These are phyloP conservation scores for Chlorodrepanis virens DNA, from an alignment of 2,113 vertebrate species.

Conservation along the genomic window DNA sequence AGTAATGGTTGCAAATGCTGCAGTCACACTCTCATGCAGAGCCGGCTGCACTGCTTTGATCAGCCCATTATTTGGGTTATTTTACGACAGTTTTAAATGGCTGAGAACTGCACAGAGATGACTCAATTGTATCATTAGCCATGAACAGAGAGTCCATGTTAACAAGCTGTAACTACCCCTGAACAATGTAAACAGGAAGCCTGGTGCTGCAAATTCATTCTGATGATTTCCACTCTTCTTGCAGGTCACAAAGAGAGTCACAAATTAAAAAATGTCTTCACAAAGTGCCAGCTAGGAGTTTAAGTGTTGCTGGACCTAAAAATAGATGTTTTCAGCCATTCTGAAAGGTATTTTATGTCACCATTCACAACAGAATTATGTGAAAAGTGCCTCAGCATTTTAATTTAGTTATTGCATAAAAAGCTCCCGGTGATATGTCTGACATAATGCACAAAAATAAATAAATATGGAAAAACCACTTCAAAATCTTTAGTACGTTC, in stretches of 20 bases:
- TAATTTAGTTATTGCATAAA: background rate
- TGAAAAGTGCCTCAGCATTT: background rate
- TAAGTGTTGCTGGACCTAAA: background rate
- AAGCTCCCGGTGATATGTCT: background rate
- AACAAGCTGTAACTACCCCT: background rate
- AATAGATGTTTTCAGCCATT: background rate
- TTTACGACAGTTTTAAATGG: background rate
- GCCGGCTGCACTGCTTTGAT: background rate
- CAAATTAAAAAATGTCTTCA: background rate
- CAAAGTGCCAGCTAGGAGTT: background rate
- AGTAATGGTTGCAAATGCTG: background rate
- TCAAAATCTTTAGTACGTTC: background rate
- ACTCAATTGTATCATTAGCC: background rate
- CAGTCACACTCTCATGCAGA: background rate
- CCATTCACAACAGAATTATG: background rate
- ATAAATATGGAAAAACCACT: background rate
- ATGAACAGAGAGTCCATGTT: background rate
- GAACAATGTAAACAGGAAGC: constrained; percentile 11
- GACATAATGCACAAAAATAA: background rate
- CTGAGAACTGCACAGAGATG: background rate
- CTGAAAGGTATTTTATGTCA: background rate
- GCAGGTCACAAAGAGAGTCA: background rate
- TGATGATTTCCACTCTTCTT: constrained; percentile 2
- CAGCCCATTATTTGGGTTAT: constrained; percentile 2
- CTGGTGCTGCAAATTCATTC: background rate